phyloP scores from a whole-genome alignment of 2,113 vertebrate species.

The Pelmatolapia mariae region DNA sequence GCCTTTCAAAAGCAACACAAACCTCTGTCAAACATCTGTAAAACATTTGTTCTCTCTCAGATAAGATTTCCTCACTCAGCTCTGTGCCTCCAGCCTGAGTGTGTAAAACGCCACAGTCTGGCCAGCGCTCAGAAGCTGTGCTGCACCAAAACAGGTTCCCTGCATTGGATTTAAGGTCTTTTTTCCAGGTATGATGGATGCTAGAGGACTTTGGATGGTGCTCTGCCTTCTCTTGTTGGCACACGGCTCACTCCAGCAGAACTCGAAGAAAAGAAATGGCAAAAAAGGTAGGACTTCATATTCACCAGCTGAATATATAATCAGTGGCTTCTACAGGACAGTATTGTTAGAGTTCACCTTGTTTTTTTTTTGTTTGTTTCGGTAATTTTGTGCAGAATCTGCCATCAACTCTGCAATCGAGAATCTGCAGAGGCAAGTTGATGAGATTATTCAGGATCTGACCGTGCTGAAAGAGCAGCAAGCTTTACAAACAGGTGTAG shows the following conservation, averaged over 20 bases:
- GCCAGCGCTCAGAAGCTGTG: background rate
- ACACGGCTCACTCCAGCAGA: slow-evolving; percentile 62
- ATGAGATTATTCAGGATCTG: slow-evolving; percentile 81
- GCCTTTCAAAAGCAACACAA: background rate
- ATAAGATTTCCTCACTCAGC: slow-evolving; percentile 33
- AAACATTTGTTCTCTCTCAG: slow-evolving; percentile 52
- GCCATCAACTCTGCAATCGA: slow-evolving; percentile 79
- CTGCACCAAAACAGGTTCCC: background rate
- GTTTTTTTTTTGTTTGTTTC: background rate
- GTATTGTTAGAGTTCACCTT: background rate
- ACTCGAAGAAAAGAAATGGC: slow-evolving; percentile 41
- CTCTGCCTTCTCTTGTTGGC: slow-evolving; percentile 73
- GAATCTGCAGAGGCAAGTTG: slow-evolving; percentile 81
- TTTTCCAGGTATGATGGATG: slow-evolving; percentile 65
- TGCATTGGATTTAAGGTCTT: background rate
- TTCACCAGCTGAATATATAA: background rate
- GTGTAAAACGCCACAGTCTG: slow-evolving; percentile 4
- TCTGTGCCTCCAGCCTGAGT: background rate
- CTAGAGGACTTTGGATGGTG: slow-evolving; percentile 59
- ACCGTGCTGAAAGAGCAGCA: slow-evolving; percentile 88
- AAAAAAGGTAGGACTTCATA: slow-evolving; percentile 80
- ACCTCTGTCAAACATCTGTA: slow-evolving; percentile 54
- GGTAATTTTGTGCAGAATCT: slow-evolving; percentile 28
- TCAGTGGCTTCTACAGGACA: background rate
- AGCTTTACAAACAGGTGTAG: slow-evolving; percentile 86